Conservation (phyloP, 2,888 invertebrate species). For the Acrobasis repandana region DNA sequence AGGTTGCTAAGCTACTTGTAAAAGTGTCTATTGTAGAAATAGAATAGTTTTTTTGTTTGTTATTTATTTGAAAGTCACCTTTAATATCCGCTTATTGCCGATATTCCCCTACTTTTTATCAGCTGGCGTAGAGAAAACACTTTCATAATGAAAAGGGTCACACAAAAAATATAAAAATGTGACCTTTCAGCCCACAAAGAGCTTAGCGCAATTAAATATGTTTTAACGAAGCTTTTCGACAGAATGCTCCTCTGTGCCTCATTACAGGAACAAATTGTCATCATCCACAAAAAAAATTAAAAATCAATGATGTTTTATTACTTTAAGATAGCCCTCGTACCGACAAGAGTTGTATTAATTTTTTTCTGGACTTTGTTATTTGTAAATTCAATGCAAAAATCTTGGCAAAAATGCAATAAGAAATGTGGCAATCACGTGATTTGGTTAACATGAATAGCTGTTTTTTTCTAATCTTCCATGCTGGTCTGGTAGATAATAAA, state of each 20-base stretch:
- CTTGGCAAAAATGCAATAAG: too few species aligned
- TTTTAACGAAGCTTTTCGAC: constrained; percentile 24
- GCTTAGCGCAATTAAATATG: constrained; percentile 3
- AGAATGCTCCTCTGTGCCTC: constrained; percentile 30
- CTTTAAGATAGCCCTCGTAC: too few species aligned
- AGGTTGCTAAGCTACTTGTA: too few species aligned
- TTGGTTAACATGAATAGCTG: too few species aligned
- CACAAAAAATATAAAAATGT: neutral
- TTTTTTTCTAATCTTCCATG: too few species aligned
- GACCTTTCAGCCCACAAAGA: constrained; percentile 5
- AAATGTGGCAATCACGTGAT: too few species aligned
- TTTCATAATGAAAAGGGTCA: neutral
- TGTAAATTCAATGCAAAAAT: too few species aligned
- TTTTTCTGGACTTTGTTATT: too few species aligned
- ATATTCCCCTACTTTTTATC: neutral
- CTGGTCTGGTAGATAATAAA: too few species aligned
- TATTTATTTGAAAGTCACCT: neutral
- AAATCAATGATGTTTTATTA: neutral
- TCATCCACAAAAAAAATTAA: constrained; percentile 13
- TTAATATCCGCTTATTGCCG: neutral
- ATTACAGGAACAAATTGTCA: constrained; percentile 34
- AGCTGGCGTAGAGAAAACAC: neutral
- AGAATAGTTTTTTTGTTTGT: too few species aligned
- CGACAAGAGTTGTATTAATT: too few species aligned
- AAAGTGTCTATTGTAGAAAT: too few species aligned